Evolutionary conservation across 2,797 vertebrate species (phyloP).

Genomic region (Nothura maculosa): DNA sequence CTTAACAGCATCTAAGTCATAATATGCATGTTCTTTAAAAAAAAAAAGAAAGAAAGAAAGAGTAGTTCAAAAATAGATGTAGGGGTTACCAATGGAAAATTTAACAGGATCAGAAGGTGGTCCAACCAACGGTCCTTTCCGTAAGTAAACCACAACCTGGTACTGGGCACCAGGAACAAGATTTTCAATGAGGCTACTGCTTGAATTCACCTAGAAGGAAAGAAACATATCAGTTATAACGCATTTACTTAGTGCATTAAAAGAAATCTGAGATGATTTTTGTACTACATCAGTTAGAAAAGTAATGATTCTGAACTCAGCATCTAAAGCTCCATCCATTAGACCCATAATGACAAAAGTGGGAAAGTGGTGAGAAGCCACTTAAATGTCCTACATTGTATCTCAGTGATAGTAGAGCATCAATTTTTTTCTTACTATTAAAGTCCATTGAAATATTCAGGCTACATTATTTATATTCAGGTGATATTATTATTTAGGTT

Average conservation of each 20-base stretch:
- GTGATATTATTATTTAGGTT: not conserved
- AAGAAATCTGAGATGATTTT: not conserved
- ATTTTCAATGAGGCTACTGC: conserved; percentile 89
- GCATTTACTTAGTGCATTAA: not conserved
- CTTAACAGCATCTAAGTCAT: not conserved
- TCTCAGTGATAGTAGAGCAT: not conserved
- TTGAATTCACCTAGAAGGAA: conserved; percentile 89
- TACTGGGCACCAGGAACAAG: conserved; percentile 95
- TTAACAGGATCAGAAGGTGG: conserved; percentile 94
- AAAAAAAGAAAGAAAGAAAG: not conserved
- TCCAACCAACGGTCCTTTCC: conserved; percentile 91
- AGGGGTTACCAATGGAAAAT: conserved; percentile 90
- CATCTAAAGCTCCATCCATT: not conserved
- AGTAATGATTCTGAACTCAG: not conserved
- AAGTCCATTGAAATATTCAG: not conserved
- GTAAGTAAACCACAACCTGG: conserved; percentile 90
- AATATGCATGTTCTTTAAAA: not conserved
- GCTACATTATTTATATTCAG: not conserved
- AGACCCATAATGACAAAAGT: not conserved
- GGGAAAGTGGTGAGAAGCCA: not conserved
- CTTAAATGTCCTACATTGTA: not conserved
- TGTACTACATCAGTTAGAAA: not conserved
- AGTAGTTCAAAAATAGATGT: not conserved
- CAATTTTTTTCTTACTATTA: not conserved
- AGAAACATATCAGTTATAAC: not conserved